Conservation (phyloP, 2,113 vertebrate genomes). For the Etheostoma cragini region DNA sequence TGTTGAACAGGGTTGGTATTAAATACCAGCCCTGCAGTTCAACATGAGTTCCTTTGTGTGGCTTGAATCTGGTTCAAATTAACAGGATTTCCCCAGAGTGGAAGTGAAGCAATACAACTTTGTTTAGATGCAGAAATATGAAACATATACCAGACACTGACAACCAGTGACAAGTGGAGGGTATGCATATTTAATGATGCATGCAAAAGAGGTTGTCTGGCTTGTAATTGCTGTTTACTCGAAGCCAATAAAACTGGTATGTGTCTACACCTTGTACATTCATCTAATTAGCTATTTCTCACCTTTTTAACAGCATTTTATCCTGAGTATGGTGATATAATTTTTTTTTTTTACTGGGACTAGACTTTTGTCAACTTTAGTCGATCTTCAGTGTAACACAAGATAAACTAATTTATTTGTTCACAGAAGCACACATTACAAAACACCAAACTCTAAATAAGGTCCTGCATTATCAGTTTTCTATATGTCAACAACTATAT, state of each 20-base stretch:
- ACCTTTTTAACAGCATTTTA: slow-evolving; percentile 63
- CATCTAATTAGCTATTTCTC: slow-evolving; percentile 43
- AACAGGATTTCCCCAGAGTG: slow-evolving; percentile 48
- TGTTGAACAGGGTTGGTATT: slow-evolving; percentile 9
- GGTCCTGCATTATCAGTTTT: background rate
- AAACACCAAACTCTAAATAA: background rate
- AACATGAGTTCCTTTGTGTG: slow-evolving; percentile 28
- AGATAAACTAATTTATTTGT: background rate
- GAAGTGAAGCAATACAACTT: slow-evolving; percentile 62
- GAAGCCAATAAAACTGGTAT: slow-evolving; percentile 44
- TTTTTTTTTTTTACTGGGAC: slow-evolving; percentile 30
- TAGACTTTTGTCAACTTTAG: slow-evolving; percentile 36
- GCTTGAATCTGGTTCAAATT: slow-evolving; percentile 69
- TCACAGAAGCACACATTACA: slow-evolving; percentile 1
- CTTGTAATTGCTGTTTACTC: slow-evolving; percentile 37
- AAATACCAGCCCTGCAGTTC: slow-evolving; percentile 20
- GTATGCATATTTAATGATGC: slow-evolving; percentile 27
- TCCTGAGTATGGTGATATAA: background rate
- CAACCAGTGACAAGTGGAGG: slow-evolving; percentile 1
- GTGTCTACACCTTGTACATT: slow-evolving; percentile 11
- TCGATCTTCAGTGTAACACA: slow-evolving; percentile 18
- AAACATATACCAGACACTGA: slow-evolving; percentile 30
- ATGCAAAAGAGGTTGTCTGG: slow-evolving; percentile 41
- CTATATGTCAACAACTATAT: too few species aligned
- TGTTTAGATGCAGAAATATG: slow-evolving; percentile 61